Evolutionary conservation across 2,888 invertebrate genomes (phyloP), one percentile per base, ranked within the genome.

Genomic region (Camponotus fellah): DNA sequence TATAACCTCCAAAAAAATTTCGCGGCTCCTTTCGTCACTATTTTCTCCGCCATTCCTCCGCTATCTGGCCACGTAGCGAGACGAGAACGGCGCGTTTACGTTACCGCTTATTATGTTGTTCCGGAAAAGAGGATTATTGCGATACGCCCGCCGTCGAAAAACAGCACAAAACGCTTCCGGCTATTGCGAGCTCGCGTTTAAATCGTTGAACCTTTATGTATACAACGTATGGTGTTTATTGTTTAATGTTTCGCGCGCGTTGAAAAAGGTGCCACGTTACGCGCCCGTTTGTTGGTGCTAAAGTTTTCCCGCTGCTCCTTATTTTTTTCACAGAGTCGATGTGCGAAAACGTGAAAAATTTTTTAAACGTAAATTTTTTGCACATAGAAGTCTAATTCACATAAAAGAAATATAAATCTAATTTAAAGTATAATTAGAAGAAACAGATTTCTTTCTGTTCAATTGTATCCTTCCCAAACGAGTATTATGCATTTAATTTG

Each of bases 71-170:
- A 34, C 34, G 65, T 68, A 49, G 56, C 60, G 77, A 65, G 65
- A 53, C 60, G 86, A 66, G 68, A 82, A 49, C 68, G 75, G 62
- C 46, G 68, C 85, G 82, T 85, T 86, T 84, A 82, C 65, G 83
- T 85, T 87, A 64, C 62, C 87, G 80, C 83, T 87, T 86, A 85
- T 87, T 87, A 85, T 85, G 82, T 85, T 86, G 84, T 81, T 83
- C 72, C 77, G 83, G 80, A 82, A 88, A 88, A 82, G 84, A 85
- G 82, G 83, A 86, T 88, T 87, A 86, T 83, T 72, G 66, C 87
- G 81, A 83, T 89, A 87, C 66, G 76, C 83, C 75, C 64, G 82
- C 75, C 85, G 81, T 83, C 66, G 83, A 82, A 88, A 89, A 87
- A 87, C 77, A 84, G 64, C 56, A 64, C 60, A 43, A 81, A 84